A percentile compares a stretch with the other conserved stretches of the same genome.
phyloP scores from a whole-genome alignment of 2,113 vertebrate species.

The Lophura nycthemera region DNA sequence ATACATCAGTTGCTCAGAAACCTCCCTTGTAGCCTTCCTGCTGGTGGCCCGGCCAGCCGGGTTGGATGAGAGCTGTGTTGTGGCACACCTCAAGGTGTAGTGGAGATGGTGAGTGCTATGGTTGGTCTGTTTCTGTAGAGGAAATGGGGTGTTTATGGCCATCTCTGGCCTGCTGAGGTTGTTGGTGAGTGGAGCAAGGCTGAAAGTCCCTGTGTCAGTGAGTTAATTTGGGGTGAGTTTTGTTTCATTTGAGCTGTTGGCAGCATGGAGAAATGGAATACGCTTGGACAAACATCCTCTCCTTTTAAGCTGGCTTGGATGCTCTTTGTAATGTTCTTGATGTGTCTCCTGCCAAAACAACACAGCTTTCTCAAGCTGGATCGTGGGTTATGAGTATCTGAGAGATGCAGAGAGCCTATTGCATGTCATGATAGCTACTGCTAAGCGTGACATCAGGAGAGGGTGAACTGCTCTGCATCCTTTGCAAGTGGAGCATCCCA shows the following conservation, averaged over 20 bases:
- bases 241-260: neutral
- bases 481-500: neutral
- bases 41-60: neutral
- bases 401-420: neutral
- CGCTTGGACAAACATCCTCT: neutral
- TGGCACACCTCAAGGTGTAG: neutral
- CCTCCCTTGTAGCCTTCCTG: neutral
- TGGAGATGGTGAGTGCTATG: no score
- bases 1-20: neutral
- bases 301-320: neutral
- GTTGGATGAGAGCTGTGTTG: neutral
- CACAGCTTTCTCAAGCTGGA: neutral
- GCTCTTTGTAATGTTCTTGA: neutral
- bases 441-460: neutral
- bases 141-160: neutral
- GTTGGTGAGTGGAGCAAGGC: neutral
- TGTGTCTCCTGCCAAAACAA: neutral
- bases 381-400: neutral
- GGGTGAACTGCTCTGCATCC: neutral
- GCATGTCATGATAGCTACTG: accelerated
- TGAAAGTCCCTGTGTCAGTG: neutral
- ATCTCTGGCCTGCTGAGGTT: neutral
- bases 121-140: neutral
- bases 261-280: neutral
- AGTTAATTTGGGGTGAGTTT: neutral